Evolutionary conservation across 1,140 invertebrate species (phyloP).

Genomic region (Belonocnema kinseyi): DNA sequence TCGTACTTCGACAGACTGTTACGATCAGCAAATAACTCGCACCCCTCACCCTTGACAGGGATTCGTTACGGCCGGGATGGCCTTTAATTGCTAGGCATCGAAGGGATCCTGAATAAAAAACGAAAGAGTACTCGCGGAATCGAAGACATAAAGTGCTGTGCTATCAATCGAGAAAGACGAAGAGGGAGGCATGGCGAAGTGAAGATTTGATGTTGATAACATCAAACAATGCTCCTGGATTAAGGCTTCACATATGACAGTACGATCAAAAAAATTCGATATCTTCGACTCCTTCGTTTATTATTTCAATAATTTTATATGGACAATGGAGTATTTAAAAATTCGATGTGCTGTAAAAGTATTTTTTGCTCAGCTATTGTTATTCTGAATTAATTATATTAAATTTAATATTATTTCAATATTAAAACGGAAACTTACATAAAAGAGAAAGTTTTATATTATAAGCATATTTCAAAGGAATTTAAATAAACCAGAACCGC

Average conservation of each 20-base stretch:
- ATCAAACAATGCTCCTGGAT: constrained; percentile 9
- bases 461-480: no score
- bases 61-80: constrained; percentile 45
- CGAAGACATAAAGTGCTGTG: constrained; percentile 15
- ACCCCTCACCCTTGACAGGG: background rate
- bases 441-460: no score
- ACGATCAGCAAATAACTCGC: constrained; percentile 41
- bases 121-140: constrained; percentile 9
- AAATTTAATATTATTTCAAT: no score
- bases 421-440: no score
- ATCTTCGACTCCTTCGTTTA: background rate
- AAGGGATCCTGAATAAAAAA: constrained; percentile 14
- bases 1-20: constrained; percentile 19
- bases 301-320: no score
- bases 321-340: no score
- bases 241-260: background rate
- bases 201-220: constrained; percentile 12
- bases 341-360: no score
- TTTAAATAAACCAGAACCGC: no score
- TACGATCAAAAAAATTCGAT: background rate
- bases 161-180: constrained; percentile 13
- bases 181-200: background rate
- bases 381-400: no score
- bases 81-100: constrained; percentile 49
- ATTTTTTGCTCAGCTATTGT: no score